Base-by-base conservation (phyloP, 2,797 vertebrate species). In the Rhynchotus rufescens region DNA sequence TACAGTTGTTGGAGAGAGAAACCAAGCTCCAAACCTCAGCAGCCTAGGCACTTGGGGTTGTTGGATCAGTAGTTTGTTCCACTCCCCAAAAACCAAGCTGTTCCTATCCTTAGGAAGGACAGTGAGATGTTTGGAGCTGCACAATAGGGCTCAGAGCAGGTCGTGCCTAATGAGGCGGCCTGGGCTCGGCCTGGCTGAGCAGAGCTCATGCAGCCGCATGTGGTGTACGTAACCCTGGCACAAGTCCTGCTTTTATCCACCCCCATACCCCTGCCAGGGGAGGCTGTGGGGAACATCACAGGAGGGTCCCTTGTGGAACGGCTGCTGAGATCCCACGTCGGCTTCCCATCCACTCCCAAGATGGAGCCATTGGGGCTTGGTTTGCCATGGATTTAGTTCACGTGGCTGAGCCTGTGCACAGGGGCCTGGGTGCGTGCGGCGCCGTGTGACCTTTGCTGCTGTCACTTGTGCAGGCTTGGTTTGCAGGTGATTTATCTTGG, bases 401-500 rank as follows among this genome's bases (percentile, higher is more conserved):
- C 0, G 11, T 65, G 49, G 7, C 20, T 34, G 68, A 25, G 9
- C 68, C 75, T 62, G 49, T 51, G 40, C 23, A 2, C 30, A 40
- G 49, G 52, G 30, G 59, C 69, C 34, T 47, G 64, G 47, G 5
- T 59, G 20, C 28, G 34, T n/a, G 49, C 49, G 45, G 28, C 3
- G 1, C 45, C 23, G 64, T 60, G 74, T 17, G 83, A 56, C 67
- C n/a, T 19, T 34, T 44, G 44, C 72, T 86, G 68, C 65, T 68
- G 73, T 80, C 59, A 49, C 57, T 84, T 75, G 54, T 12, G 49
- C 23, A 71, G 32, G 32, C 34, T 80, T 60, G 69, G 74, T 61
- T 1, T 80, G 62, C 68, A 77, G 88, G 84, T 83, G 54, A n/a
- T 94, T 94, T 89, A n/a, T 93, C 92, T 90, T 88, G 62, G 21